Percentiles rank a stretch among this genome's conserved stretches.
Conservation (phyloP, 2,797 vertebrate species). For the Lutjanus campechanus region DNA sequence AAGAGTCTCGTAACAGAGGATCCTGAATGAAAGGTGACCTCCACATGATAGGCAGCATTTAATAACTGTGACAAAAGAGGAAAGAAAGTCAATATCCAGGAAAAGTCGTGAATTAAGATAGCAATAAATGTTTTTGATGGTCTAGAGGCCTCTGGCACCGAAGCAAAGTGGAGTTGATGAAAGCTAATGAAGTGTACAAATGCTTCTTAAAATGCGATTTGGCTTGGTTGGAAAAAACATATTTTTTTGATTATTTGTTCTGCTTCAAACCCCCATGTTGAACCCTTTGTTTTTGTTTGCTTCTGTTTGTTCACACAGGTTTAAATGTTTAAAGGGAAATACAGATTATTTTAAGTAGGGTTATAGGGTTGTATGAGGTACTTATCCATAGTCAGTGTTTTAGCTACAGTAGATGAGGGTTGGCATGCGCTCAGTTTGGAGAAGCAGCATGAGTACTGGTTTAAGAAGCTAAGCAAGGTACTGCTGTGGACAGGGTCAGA, state of each 20-base stretch:
- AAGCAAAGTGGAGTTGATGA: background rate
- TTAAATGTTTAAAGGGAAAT: background rate
- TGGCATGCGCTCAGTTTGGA: no score
- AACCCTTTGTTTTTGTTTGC: background rate
- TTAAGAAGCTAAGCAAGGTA: no score
- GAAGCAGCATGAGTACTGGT: no score
- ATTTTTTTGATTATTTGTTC: background rate
- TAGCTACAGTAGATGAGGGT: no score
- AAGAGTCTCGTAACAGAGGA: constrained; percentile 94
- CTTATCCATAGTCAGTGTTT: no score
- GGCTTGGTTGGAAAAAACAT: background rate
- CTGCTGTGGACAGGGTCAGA: no score
- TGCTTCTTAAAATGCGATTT: background rate
- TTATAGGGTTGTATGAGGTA: no score
- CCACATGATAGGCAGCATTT: constrained; percentile 98
- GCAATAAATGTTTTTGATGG: background rate
- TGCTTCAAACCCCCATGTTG: background rate
- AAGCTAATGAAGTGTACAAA: background rate
- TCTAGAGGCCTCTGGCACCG: background rate
- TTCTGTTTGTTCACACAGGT: background rate
- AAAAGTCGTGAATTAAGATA: background rate
- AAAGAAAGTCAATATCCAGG: constrained; percentile 1
- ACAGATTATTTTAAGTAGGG: no score
- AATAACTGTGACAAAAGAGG: constrained; percentile 87
- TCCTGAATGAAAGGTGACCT: constrained; percentile 98